A percentile compares a stretch with the other conserved stretches of the same genome.
phyloP scores from a whole-genome alignment of 2,113 vertebrate species.

The Andinoacara biseriatus region DNA sequence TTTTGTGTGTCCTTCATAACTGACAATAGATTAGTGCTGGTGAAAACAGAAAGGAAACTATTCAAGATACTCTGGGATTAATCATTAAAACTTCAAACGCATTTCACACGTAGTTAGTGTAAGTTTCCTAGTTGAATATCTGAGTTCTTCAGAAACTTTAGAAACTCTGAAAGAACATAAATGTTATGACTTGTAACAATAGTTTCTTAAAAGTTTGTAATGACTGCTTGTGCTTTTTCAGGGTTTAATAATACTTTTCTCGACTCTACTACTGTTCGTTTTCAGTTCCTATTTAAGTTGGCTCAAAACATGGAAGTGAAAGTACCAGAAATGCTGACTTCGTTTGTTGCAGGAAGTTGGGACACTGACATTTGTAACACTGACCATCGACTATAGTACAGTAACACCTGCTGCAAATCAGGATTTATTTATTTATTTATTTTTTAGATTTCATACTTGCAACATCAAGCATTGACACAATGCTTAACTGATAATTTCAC shows the following conservation, averaged over 20 bases:
- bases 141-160: fast-evolving
- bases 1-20: too few relatives aligned
- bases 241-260: not conserved
- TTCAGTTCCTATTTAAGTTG: not conserved
- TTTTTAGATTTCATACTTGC: not conserved
- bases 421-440: not conserved
- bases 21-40: too few relatives aligned
- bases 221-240: not conserved
- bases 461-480: not conserved
- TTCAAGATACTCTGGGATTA: not conserved
- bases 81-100: not conserved
- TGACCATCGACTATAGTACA: not conserved
- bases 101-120: too few relatives aligned
- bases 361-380: not conserved
- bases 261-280: not conserved
- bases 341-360: not conserved
- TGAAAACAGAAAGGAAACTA: not conserved
- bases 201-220: not conserved
- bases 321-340: not conserved
- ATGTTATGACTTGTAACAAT: not conserved
- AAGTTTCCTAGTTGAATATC: not conserved
- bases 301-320: not conserved
- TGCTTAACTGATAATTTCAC: not conserved
- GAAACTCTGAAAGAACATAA: not conserved
- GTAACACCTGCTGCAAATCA: not conserved